Conservation (phyloP, 53 echinoderm and acorn worm species). For the Zoroaster sp. region DNA sequence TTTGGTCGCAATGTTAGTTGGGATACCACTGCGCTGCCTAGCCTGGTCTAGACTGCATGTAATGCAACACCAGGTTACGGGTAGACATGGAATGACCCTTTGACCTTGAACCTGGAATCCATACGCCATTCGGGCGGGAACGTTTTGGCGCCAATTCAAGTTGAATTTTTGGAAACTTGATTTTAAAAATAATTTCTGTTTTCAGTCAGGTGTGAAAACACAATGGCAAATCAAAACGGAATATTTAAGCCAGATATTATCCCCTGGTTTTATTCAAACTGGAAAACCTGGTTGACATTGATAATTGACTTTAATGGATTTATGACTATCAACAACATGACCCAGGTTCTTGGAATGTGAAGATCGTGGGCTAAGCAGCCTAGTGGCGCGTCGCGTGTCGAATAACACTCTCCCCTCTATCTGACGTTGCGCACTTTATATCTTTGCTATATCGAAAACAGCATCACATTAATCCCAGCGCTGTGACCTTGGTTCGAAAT, state of each 20-base stretch:
- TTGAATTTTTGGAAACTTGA: neutral
- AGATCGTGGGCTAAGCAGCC: neutral
- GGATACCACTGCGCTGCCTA: conserved; percentile 35
- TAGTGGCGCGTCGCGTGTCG: neutral
- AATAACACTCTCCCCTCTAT: neutral
- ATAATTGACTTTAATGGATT: neutral
- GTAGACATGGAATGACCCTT: neutral
- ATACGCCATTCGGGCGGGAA: neutral
- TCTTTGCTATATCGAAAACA: neutral
- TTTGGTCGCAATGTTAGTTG: conserved; percentile 15
- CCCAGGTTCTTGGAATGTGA: conserved; percentile 24
- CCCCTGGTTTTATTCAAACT: neutral
- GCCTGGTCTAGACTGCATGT: conserved; percentile 1
- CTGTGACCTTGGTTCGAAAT: conserved; percentile 17
- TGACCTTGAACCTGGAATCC: conserved; percentile 37
- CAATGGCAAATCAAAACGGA: neutral
- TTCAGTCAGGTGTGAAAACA: neutral
- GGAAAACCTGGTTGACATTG: neutral
- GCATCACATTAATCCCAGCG: neutral
- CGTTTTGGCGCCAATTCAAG: neutral
- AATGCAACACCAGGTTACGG: neutral
- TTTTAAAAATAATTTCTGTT: neutral
- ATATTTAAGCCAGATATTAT: neutral
- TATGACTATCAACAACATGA: neutral
- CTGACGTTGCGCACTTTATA: conserved; percentile 13